Base-by-base conservation (phyloP, 2,888 invertebrate genomes). In the Parthenolecanium corni region DNA sequence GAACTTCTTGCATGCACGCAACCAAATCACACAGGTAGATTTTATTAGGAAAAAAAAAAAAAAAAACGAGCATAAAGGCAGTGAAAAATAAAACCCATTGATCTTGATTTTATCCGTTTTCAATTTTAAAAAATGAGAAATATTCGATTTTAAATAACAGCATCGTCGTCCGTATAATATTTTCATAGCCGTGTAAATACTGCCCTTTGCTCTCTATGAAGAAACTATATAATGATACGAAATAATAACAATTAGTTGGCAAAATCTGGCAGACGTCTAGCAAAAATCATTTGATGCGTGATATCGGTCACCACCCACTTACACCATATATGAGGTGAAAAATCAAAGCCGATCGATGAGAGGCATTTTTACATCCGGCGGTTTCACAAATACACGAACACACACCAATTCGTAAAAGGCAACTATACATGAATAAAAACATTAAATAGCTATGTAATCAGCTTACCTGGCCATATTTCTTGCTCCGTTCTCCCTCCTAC, bases 251-350 rank as follows among this genome's bases (percentile, higher is more conserved):
- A 54, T 57, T 57, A 24, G 54, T 23, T 56, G 44, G 56, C 54
- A 44, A 56, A n/a, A 56, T 56, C 44, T 46, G 18, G 47, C 57
- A 57, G 46, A 57, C 47, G 57, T 57, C 57, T 57, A 25, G 57
- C 46, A 31, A 57, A n/a, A 57, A 57, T 57, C 24, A 46, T 57
- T 57, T 44, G 57, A 57, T 57, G 57, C 57, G 57, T 57, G 57
- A 47, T 57, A 57, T 57, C 57, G 57, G 57, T 47, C 57, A 57
- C 57, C 57, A 57, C 57, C 57, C 57, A 57, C 46, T 57, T 57
- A 57, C 21, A 31, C 16, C 21, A 9, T n/a, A n/a, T n/a, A n/a
- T n/a, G n/a, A n/a, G n/a, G n/a, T n/a, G n/a, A n/a, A n/a, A 24
- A 44, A 44, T 57, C 44, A 57, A 54, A 57, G 31, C 46, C 31